Evolutionary conservation across 2,888 invertebrate species (phyloP).

Genomic region (Limulus polyphemus): DNA sequence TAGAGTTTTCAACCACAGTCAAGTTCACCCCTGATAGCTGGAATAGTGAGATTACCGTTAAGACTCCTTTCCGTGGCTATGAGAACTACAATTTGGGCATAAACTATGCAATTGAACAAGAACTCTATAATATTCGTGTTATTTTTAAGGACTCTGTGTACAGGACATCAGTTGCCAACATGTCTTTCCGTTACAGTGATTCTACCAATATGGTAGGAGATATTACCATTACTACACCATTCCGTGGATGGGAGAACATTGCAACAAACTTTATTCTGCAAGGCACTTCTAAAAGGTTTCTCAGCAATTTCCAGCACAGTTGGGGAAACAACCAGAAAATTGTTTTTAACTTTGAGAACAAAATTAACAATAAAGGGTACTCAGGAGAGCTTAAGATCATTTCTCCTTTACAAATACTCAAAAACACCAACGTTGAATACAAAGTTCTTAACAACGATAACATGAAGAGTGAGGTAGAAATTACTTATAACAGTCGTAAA

Average conservation of each 20-base stretch:
- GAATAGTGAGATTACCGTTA: slow-evolving; percentile 6
- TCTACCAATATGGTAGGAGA: slow-evolving; percentile 7
- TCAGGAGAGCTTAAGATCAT: neutral
- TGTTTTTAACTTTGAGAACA: neutral
- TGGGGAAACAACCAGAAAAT: neutral
- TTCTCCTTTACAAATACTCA: neutral
- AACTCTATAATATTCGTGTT: slow-evolving; percentile 3
- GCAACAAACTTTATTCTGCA: slow-evolving; percentile 8
- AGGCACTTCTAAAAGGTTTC: slow-evolving; percentile 5
- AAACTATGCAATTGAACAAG: slow-evolving; percentile 7
- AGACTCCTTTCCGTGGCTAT: slow-evolving; percentile 9
- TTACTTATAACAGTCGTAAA: neutral
- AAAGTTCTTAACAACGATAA: too few relatives aligned
- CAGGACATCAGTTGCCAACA: slow-evolving; percentile 8
- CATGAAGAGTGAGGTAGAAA: neutral
- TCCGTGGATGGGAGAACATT: slow-evolving; percentile 8
- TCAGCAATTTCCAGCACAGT: neutral
- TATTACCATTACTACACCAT: slow-evolving; percentile 11
- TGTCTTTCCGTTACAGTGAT: neutral
- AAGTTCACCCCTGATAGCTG: neutral
- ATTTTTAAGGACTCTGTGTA: slow-evolving; percentile 10
- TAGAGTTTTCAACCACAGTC: neutral
- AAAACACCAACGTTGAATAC: too few relatives aligned
- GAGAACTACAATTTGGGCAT: slow-evolving; percentile 10
- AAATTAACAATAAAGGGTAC: neutral